Evolutionary conservation across 1,140 invertebrate species (phyloP).

Genomic region (Lepidurus couesii): DNA sequence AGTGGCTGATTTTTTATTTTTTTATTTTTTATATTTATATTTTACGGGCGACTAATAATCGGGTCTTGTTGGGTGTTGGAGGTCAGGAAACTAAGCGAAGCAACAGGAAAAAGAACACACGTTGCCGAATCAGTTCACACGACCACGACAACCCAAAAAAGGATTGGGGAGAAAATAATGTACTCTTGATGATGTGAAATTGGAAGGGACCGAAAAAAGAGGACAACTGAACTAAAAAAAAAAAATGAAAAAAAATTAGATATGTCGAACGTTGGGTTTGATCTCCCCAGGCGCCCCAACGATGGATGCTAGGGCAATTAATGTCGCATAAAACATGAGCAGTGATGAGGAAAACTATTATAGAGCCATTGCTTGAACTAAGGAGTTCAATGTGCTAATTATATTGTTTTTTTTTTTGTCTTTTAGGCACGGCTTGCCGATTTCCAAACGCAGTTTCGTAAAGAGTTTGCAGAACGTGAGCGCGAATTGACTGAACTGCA

Average conservation of each 20-base stretch:
- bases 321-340: slow-evolving; percentile 14
- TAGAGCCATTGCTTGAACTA: neutral
- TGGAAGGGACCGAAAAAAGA: neutral
- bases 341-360: slow-evolving; percentile 16
- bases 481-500: slow-evolving; percentile 46
- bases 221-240: neutral
- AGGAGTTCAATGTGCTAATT: slow-evolving; percentile 24
- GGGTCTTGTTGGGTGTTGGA: slow-evolving; percentile 1
- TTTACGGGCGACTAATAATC: slow-evolving; percentile 4
- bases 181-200: neutral
- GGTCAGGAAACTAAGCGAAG: neutral
- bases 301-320: neutral
- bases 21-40: neutral
- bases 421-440: slow-evolving; percentile 45
- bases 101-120: neutral
- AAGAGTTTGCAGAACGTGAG: slow-evolving; percentile 47
- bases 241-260: too few relatives aligned
- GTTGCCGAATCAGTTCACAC: neutral
- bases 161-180: slow-evolving; percentile 12
- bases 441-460: slow-evolving; percentile 47
- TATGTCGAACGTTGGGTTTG: neutral
- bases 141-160: neutral
- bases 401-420: slow-evolving; percentile 26
- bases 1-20: neutral
- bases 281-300: neutral